A percentile compares a stretch with the other conserved stretches of the same genome.
phyloP scores from a whole-genome alignment of 2,113 vertebrate species.

The Nicator chloris region DNA sequence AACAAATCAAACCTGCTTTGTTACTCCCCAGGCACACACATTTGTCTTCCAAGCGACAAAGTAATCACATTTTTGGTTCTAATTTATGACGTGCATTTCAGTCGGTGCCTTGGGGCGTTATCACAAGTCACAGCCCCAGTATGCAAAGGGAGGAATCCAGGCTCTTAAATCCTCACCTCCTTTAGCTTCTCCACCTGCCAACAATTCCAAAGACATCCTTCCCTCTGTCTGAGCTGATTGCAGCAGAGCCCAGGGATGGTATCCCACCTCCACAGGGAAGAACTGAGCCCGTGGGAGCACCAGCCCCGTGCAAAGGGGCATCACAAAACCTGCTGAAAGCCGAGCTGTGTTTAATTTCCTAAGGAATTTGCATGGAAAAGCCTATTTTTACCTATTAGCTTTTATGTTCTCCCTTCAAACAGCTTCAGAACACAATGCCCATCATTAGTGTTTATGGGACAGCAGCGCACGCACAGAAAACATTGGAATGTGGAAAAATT shows the following conservation, averaged over 20 bases:
- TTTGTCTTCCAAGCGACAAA: constrained; percentile 63
- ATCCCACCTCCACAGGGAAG: background rate
- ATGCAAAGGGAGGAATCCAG: background rate
- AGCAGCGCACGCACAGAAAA: accelerated
- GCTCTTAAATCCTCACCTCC: constrained; percentile 58
- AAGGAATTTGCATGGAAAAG: background rate
- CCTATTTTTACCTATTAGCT: background rate
- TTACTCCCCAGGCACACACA: constrained; percentile 55
- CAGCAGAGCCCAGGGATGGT: background rate
- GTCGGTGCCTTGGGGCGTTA: constrained; percentile 29
- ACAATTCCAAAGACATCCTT: background rate
- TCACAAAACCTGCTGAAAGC: background rate
- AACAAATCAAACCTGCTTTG: constrained; percentile 64
- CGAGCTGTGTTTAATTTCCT: background rate
- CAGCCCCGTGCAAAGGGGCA: background rate
- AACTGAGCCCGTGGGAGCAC: background rate
- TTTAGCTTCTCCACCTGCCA: constrained; percentile 43
- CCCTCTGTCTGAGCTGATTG: background rate
- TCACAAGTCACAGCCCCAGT: constrained; percentile 39
- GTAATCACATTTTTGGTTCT: constrained; percentile 66
- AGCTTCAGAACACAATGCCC: background rate
- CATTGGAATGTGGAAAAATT: accelerated
- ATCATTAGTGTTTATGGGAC: background rate
- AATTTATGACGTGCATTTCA: constrained; percentile 61
- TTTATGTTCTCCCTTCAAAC: background rate